Evolutionary conservation across 2,113 vertebrate genomes (phyloP).

Genomic region (Centropus bengalensis): DNA sequence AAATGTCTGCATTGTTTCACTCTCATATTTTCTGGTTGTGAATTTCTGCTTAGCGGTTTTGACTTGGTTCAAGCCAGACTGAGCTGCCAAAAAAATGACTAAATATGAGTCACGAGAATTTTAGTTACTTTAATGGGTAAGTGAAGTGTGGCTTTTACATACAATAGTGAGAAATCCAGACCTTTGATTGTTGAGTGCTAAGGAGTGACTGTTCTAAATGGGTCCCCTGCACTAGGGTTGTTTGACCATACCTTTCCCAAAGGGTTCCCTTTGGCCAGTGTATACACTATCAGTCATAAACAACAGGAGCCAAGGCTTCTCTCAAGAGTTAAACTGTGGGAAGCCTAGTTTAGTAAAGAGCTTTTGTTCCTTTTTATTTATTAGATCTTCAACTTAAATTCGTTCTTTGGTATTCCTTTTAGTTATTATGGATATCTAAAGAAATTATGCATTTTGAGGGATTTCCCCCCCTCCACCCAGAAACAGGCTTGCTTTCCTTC

Average conservation of each 20-base stretch:
- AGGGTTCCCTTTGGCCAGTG: neutral
- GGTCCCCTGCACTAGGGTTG: neutral
- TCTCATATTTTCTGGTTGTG: neutral
- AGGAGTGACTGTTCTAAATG: neutral
- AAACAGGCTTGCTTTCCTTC: neutral
- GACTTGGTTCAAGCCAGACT: neutral
- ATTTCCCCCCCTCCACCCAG: rapidly evolving
- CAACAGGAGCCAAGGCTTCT: neutral
- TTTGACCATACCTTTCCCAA: neutral
- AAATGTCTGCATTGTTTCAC: neutral
- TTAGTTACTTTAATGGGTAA: neutral
- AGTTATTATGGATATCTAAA: neutral
- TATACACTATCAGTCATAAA: neutral
- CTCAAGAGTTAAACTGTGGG: rapidly evolving
- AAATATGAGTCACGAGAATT: neutral
- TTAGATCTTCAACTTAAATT: neutral
- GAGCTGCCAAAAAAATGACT: neutral
- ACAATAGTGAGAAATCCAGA: neutral
- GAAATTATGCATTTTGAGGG: neutral
- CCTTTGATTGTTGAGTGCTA: neutral
- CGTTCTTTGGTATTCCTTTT: neutral
- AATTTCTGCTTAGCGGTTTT: neutral
- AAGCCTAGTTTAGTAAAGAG: neutral
- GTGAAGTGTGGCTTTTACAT: neutral
- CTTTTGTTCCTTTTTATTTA: neutral